phyloP scores from a whole-genome alignment of 1,140 invertebrate genomes.

The Zaprionus ghesquierei region DNA sequence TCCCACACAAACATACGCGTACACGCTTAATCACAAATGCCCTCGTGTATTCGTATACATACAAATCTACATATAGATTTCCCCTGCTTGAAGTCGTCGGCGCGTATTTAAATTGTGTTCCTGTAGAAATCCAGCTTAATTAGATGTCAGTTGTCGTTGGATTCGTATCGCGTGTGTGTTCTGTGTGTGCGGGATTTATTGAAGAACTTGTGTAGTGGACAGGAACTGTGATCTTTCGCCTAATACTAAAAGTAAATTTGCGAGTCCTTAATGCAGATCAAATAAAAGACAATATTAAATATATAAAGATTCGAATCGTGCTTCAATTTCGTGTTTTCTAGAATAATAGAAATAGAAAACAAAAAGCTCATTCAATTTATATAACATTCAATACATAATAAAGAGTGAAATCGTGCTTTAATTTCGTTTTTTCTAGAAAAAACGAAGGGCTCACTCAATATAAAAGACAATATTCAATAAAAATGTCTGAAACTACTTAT shows the following conservation, averaged over 20 bases:
- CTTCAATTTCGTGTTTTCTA: background rate
- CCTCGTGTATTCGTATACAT: slow-evolving; percentile 1
- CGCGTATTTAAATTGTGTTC: slow-evolving; percentile 70
- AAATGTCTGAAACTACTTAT: no score
- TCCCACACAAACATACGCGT: background rate
- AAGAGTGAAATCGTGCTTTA: no score
- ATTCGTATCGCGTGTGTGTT: slow-evolving; percentile 34
- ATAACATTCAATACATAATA: no score
- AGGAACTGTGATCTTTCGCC: background rate
- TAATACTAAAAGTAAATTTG: background rate
- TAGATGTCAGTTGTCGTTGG: slow-evolving; percentile 54
- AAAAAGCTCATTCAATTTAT: no score
- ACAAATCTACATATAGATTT: slow-evolving; percentile 18
- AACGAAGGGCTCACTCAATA: no score
- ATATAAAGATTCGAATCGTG: background rate
- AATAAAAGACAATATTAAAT: background rate
- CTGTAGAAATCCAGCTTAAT: slow-evolving; percentile 60
- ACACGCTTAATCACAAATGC: background rate
- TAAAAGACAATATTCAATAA: no score
- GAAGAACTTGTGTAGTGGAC: background rate
- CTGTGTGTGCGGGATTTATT: slow-evolving; percentile 15
- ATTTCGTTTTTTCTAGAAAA: no score
- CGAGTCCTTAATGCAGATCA: background rate
- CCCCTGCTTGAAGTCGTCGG: slow-evolving; percentile 6
- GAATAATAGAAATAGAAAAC: no score